These are phyloP conservation scores for Arion vulgaris DNA, from an alignment of 1,140 invertebrate genomes.

Conservation along the genomic window DNA sequence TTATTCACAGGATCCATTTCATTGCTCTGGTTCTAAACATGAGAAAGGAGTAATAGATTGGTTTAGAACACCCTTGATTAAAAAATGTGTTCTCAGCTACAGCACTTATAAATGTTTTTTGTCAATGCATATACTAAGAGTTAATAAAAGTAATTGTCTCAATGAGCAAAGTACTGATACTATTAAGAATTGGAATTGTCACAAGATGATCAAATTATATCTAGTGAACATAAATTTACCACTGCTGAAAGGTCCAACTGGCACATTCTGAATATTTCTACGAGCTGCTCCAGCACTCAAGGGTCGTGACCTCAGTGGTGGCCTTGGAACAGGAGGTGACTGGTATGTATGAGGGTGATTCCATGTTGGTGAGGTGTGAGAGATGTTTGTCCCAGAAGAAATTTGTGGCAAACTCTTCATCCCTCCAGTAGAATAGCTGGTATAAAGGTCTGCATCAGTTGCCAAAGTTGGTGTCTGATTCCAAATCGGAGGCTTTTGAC, in stretches of 20 bases:
- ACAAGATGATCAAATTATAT: too few species aligned
- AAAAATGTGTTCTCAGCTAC: too few species aligned
- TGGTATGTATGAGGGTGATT: slow-evolving; percentile 36
- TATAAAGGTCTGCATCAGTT: slow-evolving; percentile 41
- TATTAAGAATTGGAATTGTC: too few species aligned
- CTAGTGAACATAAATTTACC: too few species aligned
- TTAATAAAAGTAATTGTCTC: too few species aligned
- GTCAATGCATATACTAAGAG: too few species aligned
- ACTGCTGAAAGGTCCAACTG: not conserved
- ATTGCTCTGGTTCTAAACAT: too few species aligned
- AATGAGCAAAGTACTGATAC: too few species aligned
- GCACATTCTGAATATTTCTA: slow-evolving; percentile 9
- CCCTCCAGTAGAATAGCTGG: not conserved
- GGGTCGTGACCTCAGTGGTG: slow-evolving; percentile 64
- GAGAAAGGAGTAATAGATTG: too few species aligned
- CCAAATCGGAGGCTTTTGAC: slow-evolving; percentile 63
- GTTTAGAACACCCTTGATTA: too few species aligned
- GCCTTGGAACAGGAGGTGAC: slow-evolving; percentile 54
- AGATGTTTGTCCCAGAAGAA: slow-evolving; percentile 24
- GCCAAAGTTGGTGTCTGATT: slow-evolving; percentile 56
- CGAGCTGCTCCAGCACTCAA: slow-evolving; percentile 64
- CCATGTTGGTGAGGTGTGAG: slow-evolving; percentile 49
- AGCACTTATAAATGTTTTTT: too few species aligned
- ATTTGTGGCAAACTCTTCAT: slow-evolving; percentile 50
- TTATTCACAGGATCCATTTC: too few species aligned